These are phyloP conservation scores for Venusia cambrica DNA, from an alignment of 2,888 invertebrate genomes.

Conservation along the genomic window DNA sequence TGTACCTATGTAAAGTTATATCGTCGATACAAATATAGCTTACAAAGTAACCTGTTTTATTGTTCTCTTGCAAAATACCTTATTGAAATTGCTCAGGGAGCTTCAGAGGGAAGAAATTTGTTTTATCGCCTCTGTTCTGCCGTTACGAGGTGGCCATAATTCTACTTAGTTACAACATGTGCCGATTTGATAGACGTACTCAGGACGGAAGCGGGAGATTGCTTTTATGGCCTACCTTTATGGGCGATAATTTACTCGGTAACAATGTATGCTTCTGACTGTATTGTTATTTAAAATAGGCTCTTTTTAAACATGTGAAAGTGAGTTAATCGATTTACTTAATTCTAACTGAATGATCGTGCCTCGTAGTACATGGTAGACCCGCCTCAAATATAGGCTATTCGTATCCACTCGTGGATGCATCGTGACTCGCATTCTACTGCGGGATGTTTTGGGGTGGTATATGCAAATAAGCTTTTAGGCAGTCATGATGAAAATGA, in stretches of 20 bases:
- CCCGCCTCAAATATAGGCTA: no score
- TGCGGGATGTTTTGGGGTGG: no score
- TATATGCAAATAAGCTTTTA: constrained; percentile 1
- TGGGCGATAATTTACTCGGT: constrained; percentile 8
- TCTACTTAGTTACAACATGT: constrained; percentile 13
- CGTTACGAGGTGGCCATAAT: constrained; percentile 14
- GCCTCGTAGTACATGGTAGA: no score
- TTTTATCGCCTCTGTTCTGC: constrained; percentile 11
- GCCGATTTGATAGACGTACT: constrained; percentile 16
- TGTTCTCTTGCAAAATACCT: constrained; percentile 3
- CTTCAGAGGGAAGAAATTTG: constrained; percentile 10
- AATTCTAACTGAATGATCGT: no score
- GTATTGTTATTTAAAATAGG: constrained; percentile 7
- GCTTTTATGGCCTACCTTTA: constrained; percentile 13
- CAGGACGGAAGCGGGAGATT: constrained; percentile 11
- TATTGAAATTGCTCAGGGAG: constrained; percentile 7
- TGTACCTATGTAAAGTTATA: no score
- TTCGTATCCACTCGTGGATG: no score
- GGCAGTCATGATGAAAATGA: background rate
- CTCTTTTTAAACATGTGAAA: constrained; percentile 9
- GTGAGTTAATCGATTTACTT: no score
- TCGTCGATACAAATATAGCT: no score
- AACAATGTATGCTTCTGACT: constrained; percentile 1
- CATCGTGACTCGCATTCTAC: no score
- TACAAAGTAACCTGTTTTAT: no score